These are phyloP conservation scores for Lagenorhynchus albirostris DNA, from an alignment of 2,113 vertebrate genomes.

Conservation along the genomic window DNA sequence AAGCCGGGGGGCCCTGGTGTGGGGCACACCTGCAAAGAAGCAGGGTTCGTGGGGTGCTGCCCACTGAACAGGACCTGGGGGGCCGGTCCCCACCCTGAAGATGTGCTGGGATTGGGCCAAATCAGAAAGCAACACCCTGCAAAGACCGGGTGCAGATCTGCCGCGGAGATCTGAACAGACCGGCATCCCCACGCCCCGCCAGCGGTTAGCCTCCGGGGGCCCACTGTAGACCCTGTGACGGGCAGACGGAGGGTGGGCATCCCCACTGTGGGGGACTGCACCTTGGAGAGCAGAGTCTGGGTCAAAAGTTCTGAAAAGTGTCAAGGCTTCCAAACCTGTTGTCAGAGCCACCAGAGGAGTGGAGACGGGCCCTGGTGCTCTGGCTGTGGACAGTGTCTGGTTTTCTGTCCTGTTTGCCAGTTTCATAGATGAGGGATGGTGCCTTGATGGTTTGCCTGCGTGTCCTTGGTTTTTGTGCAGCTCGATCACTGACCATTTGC, in stretches of 20 bases:
- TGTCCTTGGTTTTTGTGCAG: not conserved
- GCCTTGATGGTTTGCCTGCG: rapidly evolving
- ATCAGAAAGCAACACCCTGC: not conserved
- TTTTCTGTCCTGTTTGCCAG: not conserved
- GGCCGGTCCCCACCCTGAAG: not conserved
- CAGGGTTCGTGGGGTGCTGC: not conserved
- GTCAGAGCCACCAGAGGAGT: not conserved
- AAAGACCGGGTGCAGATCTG: not conserved
- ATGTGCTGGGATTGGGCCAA: rapidly evolving
- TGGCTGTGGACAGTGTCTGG: rapidly evolving
- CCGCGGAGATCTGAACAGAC: not conserved
- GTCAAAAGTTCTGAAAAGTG: no score
- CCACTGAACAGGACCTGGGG: not conserved
- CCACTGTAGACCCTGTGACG: rapidly evolving
- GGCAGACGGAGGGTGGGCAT: rapidly evolving
- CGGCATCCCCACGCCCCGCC: not conserved
- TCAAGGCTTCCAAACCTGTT: rapidly evolving
- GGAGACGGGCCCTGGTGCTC: not conserved
- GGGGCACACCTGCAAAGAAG: not conserved
- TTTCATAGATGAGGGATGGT: rapidly evolving
- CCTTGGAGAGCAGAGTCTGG: not conserved
- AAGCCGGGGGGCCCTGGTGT: not conserved
- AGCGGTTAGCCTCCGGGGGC: not conserved
- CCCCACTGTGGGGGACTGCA: not conserved
- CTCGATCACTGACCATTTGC: not conserved